Evolutionary conservation across 2,888 invertebrate genomes (phyloP), one percentile per base, ranked within the genome.

Genomic region (Loripinus fragilis): DNA sequence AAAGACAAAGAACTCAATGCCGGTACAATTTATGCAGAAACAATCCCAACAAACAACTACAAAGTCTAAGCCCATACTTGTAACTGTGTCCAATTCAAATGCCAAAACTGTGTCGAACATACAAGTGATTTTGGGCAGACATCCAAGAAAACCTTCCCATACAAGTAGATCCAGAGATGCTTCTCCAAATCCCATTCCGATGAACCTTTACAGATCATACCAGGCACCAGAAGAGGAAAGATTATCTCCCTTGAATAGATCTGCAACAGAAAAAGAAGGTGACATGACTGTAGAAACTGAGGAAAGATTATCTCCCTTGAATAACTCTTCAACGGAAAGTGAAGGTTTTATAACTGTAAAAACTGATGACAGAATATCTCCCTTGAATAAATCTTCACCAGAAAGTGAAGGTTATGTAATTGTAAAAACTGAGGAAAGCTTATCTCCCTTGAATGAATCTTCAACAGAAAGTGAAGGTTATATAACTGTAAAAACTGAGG

Each of bases 161-260:
- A 23, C 55, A 8, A 23, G 10, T 23, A 55, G 23, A 55, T 55
- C 55, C 25, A 55, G 55, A 25, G 55, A 55, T 55, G 23, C 55
- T 28, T 55, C 55, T n/a, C 55, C 55, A 55, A 55, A 55, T 23
- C 65, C 76, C 10, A 64, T 72, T 42, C 80, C 80, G 52, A 72
- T 77, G 52, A 74, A 77, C 1, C 70, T 81, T 55, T 81, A 38
- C 38, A 60, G 72, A 64, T 67, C 76, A 5, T 71, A 67, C 42
- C 48, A 55, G 3, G 12, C 23, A 28, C 5, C 25, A 23, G 55
- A 55, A 5, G 23, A 23, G 12, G 55, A 28, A 7, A 23, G 55
- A 23, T 55, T 55, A 25, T 55, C 55, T n/a, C 28, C 55, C 55
- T 28, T 23, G 15, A 10, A 15, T n/a, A 28, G 25, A 23, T 55